These are phyloP conservation scores for Gambusia affinis DNA, from an alignment of 2,113 vertebrate species.

Conservation along the genomic window DNA sequence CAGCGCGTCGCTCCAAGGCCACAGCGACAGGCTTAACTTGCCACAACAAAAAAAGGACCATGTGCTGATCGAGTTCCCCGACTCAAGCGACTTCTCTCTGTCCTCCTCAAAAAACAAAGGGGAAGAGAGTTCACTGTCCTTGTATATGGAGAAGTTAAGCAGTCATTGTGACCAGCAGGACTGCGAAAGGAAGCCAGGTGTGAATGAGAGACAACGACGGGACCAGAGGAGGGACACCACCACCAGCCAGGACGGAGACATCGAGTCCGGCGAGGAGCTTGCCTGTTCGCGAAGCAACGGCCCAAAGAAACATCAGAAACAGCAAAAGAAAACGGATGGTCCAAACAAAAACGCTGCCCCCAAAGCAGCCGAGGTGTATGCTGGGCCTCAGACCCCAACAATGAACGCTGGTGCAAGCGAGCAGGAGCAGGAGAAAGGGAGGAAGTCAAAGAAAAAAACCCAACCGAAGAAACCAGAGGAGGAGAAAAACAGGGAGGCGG, in stretches of 20 bases:
- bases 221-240: conserved; percentile 66
- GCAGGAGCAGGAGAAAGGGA: conserved; percentile 56
- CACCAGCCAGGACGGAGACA: conserved; percentile 74
- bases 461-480: conserved; percentile 39
- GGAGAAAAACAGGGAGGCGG: conserved; percentile 9
- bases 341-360: neutral
- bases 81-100: conserved; percentile 71
- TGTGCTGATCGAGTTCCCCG: conserved; percentile 48
- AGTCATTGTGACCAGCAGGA: conserved; percentile 47
- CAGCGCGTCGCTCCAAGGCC: conserved; percentile 46
- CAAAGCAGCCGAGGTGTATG: neutral
- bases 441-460: conserved; percentile 66
- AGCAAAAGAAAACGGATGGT: conserved; percentile 62
- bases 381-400: conserved; percentile 23
- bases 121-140: conserved; percentile 68
- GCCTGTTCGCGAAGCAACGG: conserved; percentile 27
- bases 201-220: conserved; percentile 45
- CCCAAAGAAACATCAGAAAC: conserved; percentile 56
- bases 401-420: conserved; percentile 10
- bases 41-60: conserved; percentile 52
- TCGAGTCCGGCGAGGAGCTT: conserved; percentile 75
- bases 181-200: conserved; percentile 38
- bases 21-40: conserved; percentile 53
- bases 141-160: conserved; percentile 71
- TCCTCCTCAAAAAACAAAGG: conserved; percentile 61